Evolutionary conservation across 1,140 invertebrate genomes (phyloP).

Genomic region (Antheraea mylitta): DNA sequence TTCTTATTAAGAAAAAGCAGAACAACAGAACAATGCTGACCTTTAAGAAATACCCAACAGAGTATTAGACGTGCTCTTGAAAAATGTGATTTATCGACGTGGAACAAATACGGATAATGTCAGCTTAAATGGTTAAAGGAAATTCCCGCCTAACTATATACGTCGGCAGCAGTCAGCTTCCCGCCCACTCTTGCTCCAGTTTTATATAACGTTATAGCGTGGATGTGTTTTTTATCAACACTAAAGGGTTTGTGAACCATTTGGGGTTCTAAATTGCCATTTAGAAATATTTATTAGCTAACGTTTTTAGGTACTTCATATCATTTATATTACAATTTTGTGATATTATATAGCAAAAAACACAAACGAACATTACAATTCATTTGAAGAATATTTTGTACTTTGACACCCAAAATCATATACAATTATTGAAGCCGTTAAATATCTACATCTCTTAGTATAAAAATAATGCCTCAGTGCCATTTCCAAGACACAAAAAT

Average conservation of each 20-base stretch:
- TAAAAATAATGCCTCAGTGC: no score
- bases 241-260: not conserved
- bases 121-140: conserved; percentile 4
- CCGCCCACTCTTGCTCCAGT: not conserved
- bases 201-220: not conserved
- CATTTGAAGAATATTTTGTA: no score
- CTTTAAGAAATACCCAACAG: not conserved
- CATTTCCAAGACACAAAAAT: no score
- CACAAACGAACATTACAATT: no score
- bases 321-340: no score
- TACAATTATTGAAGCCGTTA: no score
- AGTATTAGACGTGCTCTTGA: not conserved
- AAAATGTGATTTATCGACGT: conserved; percentile 8
- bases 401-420: no score
- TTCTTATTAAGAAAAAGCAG: no score
- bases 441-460: no score
- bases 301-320: no score
- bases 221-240: not conserved
- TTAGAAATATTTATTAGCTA: no score
- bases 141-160: conserved; percentile 6
- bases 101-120: conserved; percentile 8
- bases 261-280: not conserved
- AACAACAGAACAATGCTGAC: not conserved
- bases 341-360: no score
- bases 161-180: not conserved